Evolutionary conservation across 2,797 vertebrate species (phyloP), one percentile per base, ranked within the genome.

Genomic region (Etheostoma perlongum): DNA sequence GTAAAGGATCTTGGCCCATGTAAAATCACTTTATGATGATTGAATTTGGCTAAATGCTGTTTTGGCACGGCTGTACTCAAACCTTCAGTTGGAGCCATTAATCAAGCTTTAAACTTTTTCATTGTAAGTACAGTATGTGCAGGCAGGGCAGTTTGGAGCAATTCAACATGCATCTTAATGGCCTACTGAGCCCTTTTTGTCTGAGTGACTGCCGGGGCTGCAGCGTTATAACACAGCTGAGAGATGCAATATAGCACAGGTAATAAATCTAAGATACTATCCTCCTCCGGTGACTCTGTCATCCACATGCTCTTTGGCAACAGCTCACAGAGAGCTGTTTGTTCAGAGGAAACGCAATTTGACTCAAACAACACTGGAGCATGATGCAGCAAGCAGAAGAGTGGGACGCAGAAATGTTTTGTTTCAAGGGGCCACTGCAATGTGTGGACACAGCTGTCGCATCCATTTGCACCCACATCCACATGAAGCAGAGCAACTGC

Each of bases 1-100:
- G 48, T 30, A 44, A 57, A 8, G 4, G 27, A 61, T 72, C 36
- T 78, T 82, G 78, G 83, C 89, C 40, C 5, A 5, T 49, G 70
- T 67, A 75, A 87, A 72, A 88, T 84, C 46, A 67, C 77, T 73
- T 88, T 85, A 81, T 76, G 67, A 88, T 63, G 65, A 76, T 58
- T 68, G 75, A 79, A 85, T 91, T 80, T 77, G 59, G 62, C 74
- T 84, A 89, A 91, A 84, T 88, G 82, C n/a, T 78, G 76, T 89
- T 55, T 88, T 89, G 88, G 88, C 89, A 77, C 15, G 1, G 21
- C 33, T 25, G 6, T 11, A 5, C 23, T 53, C 23, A 13, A 48
- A 79, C 72, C 72, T 67, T 68, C 46, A 58, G 13, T 40, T 36
- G 12, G 63, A 14, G 67, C 71, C 59, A 75, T 90, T 74, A 4